Evolutionary conservation across 1,140 invertebrate species (phyloP), one percentile per base, ranked within the genome.

Genomic region (Harpegnathos saltator): DNA sequence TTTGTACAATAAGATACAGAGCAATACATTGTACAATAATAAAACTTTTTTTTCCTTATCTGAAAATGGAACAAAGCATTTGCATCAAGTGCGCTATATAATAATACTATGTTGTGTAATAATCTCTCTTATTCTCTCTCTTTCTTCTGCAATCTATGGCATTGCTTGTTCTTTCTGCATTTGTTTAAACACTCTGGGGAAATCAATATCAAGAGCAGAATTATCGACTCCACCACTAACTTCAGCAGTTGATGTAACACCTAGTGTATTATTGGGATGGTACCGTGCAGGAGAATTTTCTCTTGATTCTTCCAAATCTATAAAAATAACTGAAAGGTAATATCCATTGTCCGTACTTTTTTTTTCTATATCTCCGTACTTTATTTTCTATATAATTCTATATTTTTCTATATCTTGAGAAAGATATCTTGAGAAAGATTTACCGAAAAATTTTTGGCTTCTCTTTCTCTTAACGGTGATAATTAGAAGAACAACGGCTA

Each of bases 291-390:
- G 91, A n/a, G 90, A 90, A 88, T 91, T 93, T 81, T 93, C 93
- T 84, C 92, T 89, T 2, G 93, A 94, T 38, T 94, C 93, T 59
- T 94, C 92, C 58, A 94, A 83, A 87, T 94, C 94, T 94, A 14
- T 22, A 82, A 17, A 83, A 88, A 87, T 56, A 66, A 68, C 74
- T 63, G 9, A 66, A 77, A 24, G n/a, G 38, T 66, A 33, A 77
- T 56, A 3, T 19, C 0, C 33, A 14, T n/a, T 73, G 50, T 33
- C 1, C 17, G 19, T 77, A 11, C 58, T 4, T 54, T 52, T 58
- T n/a, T n/a, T n/a, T n/a, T n/a, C n/a, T n/a, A n/a, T n/a, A n/a
- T n/a, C n/a, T n/a, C n/a, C n/a, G n/a, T n/a, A n/a, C n/a, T n/a
- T n/a, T n/a, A n/a, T n/a, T n/a, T n/a, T n/a, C n/a, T n/a, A n/a